Base-by-base conservation (phyloP, 1,140 invertebrate species). In the Lineus longissimus region DNA sequence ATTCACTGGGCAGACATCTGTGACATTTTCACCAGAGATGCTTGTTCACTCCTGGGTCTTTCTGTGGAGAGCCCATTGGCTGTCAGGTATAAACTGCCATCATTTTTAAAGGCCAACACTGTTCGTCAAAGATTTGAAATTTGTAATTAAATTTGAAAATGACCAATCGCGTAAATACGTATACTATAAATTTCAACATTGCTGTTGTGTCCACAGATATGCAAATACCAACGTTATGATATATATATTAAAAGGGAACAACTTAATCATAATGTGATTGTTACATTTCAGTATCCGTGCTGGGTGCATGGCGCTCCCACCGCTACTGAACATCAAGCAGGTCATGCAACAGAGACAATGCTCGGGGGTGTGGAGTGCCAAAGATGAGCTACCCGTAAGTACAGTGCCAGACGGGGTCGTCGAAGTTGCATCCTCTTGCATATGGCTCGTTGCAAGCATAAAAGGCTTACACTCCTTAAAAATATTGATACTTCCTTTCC, bases 301-400 rank as follows among this genome's bases (percentile, higher is more conserved):
- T 57, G 95, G 95, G 59, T 95, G 93, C 73, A 90, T 89, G 51
- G 94, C 95, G 30, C 83, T 98, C 66, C 95, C 95, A 31, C 93
- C 95, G 56, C 84, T 98, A 62, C 85, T 97, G 33, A 97, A 95
- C 81, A 91, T 96, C 72, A 90, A 93, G 83, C 91, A 97, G 87
- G 91, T 94, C 0, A 97, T 98, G 94, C 89, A 92, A 78, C 93
- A 97, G 64, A 86, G 94, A 75, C 92, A 97, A 84, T 94, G 97
- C 23, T 87, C 91, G 22, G 91, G 91, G 63, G 95, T 97, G 66
- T 98, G 94, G 94, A 93, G 64, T 29, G 90, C 91, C 61, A 94
- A 94, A 81, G 94, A 97, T 80, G 95, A 98, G 85, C 84, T 98
- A 75, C 95, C 95, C 17, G 91, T 95, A 85, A 86, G 87, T 85